Evolutionary conservation across 64 coral and sea anemone genomes (phyloP), one percentile per base, ranked within the genome.

Genomic region (Hydrozoanthus tunicans): DNA sequence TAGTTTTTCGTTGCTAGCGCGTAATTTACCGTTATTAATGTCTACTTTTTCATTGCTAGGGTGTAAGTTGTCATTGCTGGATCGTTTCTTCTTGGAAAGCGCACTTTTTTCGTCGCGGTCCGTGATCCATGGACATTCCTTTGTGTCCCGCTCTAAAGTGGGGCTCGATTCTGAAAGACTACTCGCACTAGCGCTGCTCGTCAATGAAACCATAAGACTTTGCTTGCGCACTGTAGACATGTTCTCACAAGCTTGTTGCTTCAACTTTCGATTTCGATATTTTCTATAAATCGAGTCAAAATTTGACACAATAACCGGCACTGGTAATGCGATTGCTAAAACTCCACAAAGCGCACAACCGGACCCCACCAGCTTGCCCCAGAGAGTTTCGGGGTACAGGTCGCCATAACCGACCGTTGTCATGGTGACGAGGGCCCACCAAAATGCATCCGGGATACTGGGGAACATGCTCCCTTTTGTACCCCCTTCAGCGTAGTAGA

Each of bases 381-480:
- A 96, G 6, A 96, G 81, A 23, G 95, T 94, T 80, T 94, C 91
- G 10, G 95, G 95, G 15, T 89, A 91, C 62, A 94, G 17, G 26
- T 96, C 95, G 59, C 95, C 95, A 90, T 96, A 96, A 13, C 95
- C 95, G 4, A 96, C 95, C 2, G 95, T 96, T 78, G 95, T 96
- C 95, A 96, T 96, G 59, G 95, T 96, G 79, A 96, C 95, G 14
- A 96, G 51, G 4, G 95, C 95, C 95, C 95, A 96, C 95, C 95
- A 96, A 51, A 96, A 96, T 0, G 95, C 90, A 82, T 94, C 73
- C 73, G 95, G 95, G 59, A 96, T 96, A 89, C 95, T 96, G 11
- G 26, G 60, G 6, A 93, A 93, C 25, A 89, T 91, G 25, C 92
- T 94, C 1, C 70, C 90, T 54, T 93, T 81, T 0, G 43, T 86